Base-by-base conservation (phyloP, 2,888 invertebrate genomes). In the Caenorhabditis macrosperma region DNA sequence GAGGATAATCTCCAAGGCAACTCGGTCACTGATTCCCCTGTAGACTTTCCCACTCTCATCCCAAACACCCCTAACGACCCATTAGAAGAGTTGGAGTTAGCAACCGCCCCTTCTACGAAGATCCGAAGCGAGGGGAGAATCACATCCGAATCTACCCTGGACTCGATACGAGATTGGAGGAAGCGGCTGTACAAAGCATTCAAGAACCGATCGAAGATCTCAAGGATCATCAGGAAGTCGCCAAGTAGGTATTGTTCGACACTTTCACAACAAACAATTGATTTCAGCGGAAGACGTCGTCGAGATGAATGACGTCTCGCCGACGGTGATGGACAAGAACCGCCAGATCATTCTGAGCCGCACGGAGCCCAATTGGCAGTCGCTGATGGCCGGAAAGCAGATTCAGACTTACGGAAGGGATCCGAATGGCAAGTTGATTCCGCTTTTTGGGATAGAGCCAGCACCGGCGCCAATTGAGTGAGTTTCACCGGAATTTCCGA, bases 181-280 rank as follows among this genome's bases (percentile, higher is more conserved):
- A 82, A 81, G n/a, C 52, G 84, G 22, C 75, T 88, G 26, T 88
- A 88, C 75, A 87, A 85, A 71, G 85, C 85, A 0, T 87, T 85
- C 68, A 85, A 86, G 15, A 75, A 82, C 63, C 54, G 72, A 9
- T 52, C 76, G 5, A 66, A 71, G 38, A 67, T 78, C 9, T 64
- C 61, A 7, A 67, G 66, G 52, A 81, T 69, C 22, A 66, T 81
- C 17, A 50, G 55, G 17, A 80, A 69, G 38, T 60, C 63, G n/a
- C 52, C 64, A 24, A 10, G 77, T 77, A 22, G 46, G 67, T 64
- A 26, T 55, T 12, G 4, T 28, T 9, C 33, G 22, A 28, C 2
- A 3, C 4, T 35, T 68, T 26, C 22, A 41, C 12, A 44, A 17
- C 17, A 2, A 17, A n/a, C n/a, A n/a, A n/a, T n/a, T 26, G 20